A percentile compares a stretch with the other conserved stretches of the same genome.
phyloP scores from a whole-genome alignment of 2,888 invertebrate genomes.

The Hirtodrosophila cameraria region DNA sequence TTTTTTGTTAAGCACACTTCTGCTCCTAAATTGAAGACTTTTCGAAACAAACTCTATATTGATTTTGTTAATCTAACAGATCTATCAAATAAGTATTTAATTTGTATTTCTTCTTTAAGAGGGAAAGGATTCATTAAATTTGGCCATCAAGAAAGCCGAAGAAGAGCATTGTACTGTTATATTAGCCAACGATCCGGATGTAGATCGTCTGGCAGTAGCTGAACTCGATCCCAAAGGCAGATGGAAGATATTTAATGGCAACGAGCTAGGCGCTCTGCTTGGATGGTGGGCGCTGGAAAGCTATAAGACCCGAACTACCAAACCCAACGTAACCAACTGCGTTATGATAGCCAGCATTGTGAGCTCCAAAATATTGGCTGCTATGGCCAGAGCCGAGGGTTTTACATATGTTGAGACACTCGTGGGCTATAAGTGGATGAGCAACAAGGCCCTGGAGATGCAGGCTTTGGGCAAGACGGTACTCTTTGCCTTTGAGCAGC shows the following conservation, averaged over 20 bases:
- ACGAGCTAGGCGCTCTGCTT: slow-evolving; percentile 96
- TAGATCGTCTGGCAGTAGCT: slow-evolving; percentile 97
- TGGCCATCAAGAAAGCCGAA: slow-evolving; percentile 92
- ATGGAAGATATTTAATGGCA: slow-evolving; percentile 90
- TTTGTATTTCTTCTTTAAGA: slow-evolving; percentile 84
- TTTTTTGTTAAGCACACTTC: no score
- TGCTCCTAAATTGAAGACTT: no score
- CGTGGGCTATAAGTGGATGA: slow-evolving; percentile 99
- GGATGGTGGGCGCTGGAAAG: slow-evolving; percentile 96
- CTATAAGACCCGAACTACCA: slow-evolving; percentile 84
- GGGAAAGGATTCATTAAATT: slow-evolving; percentile 90
- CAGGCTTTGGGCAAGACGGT: slow-evolving; percentile 90
- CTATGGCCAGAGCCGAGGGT: slow-evolving; percentile 92
- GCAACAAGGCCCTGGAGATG: slow-evolving; percentile 91
- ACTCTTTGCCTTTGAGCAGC: slow-evolving; percentile 98
- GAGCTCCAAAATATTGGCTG: slow-evolving; percentile 95
- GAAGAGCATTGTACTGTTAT: slow-evolving; percentile 89
- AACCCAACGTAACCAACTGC: slow-evolving; percentile 86
- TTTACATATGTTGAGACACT: slow-evolving; percentile 93
- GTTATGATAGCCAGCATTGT: slow-evolving; percentile 97
- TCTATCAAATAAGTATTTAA: no score
- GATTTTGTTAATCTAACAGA: no score
- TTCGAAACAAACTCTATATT: no score
- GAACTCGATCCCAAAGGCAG: slow-evolving; percentile 87
- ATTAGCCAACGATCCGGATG: slow-evolving; percentile 98